phyloP scores from a whole-genome alignment of 1,140 invertebrate species.

The Lasioglossum baleicum region DNA sequence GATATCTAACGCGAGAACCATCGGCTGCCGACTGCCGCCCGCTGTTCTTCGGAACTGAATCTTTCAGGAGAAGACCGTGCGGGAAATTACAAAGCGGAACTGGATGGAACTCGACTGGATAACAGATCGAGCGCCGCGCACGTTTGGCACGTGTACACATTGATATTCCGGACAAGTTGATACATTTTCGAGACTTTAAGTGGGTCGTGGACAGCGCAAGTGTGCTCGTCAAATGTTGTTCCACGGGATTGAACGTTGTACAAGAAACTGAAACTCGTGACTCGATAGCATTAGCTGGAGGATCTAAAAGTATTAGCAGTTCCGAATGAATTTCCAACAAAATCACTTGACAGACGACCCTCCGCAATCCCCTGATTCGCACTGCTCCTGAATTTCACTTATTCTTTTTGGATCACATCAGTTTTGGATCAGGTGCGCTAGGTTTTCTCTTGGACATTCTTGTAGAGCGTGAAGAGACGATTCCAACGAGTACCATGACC shows the following conservation, averaged over 20 bases:
- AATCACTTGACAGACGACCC: no score
- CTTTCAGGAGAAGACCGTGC: constrained; percentile 83
- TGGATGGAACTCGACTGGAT: not conserved
- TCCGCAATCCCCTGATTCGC: no score
- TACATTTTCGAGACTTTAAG: not conserved
- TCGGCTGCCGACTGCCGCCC: not conserved
- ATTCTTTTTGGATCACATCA: no score
- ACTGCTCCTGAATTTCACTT: no score
- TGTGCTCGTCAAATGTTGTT: not conserved
- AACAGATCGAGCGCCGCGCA: not conserved
- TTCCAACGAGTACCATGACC: no score
- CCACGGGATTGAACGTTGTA: no score
- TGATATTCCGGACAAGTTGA: not conserved
- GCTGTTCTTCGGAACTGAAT: constrained; percentile 82
- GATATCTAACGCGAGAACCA: constrained; percentile 83
- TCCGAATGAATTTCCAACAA: no score
- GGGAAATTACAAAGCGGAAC: not conserved
- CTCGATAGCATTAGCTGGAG: no score
- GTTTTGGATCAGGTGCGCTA: no score
- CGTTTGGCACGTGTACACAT: not conserved
- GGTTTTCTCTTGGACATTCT: no score
- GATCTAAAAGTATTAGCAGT: no score
- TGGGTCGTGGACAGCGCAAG: not conserved
- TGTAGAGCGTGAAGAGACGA: no score
- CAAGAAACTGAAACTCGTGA: not conserved